Base-by-base conservation (phyloP, 1,140 invertebrate genomes). In the Helicorthomorpha holstii region DNA sequence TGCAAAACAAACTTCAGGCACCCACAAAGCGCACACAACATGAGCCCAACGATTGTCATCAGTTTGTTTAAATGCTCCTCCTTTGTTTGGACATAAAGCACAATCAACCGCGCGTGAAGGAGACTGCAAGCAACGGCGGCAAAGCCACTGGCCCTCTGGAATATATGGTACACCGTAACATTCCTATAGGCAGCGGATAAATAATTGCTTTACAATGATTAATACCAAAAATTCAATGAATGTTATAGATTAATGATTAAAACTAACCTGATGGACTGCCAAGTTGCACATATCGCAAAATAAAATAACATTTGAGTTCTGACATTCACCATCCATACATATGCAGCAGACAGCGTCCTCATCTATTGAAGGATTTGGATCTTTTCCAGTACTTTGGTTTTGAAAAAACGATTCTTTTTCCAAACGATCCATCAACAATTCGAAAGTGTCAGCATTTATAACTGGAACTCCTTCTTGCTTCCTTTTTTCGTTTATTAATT, bases 231-330 rank as follows among this genome's bases (percentile, higher is more conserved):
- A n/a, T 26, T 22, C 10, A 49, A 55, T n/a, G n/a, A 26, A 24
- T 14, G 4, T n/a, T 3, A 55, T 22, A 44, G 55, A 51, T 16
- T 48, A 51, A 47, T 7, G 14, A 7, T 27, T 59, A 21, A 21
- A 23, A 46, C 53, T 29, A 48, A 69, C 64, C 68, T 98, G 94
- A 72, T 98, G 93, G 21, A 98, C 94, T 21, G 94, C 91, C 26
- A 98, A 71, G 71, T 98, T 98, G 69, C 94, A 98, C 91, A 98
- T 97, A 71, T 98, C 95, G 73, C 95, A 98, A 69, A 98, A 98
- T 27, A 98, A 73, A 60, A 89, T 89, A 29, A 87, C 85, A 68
- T 97, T 97, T 54, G 86, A 89, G 65, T 96, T 96, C 63, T 93
- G 85, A 69, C 93, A 98, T 64, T 98, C 93, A 12, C 94, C 94